Evolutionary conservation across 2,888 invertebrate species (phyloP).

Genomic region (Flexamia atlantica): DNA sequence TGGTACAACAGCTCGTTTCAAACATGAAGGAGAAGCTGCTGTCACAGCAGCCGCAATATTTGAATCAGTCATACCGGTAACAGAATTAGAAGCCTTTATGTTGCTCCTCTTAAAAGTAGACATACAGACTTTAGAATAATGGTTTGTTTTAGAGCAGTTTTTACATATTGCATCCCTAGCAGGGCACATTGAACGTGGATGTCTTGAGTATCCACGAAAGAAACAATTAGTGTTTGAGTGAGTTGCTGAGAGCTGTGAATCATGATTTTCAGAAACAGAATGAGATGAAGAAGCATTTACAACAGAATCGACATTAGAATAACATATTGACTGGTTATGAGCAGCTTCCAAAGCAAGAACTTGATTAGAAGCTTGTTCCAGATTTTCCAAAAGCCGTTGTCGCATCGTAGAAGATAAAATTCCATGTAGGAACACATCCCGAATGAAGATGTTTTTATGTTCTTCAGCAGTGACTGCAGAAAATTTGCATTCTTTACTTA

Average conservation of each 20-base stretch:
- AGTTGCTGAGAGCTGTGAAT: not conserved
- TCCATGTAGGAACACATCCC: constrained; percentile 21
- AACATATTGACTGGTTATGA: not conserved
- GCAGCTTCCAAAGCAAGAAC: not conserved
- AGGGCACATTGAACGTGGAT: not conserved
- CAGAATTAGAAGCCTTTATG: not conserved
- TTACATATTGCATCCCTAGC: not conserved
- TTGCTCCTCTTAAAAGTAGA: not conserved
- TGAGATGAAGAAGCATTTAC: not conserved
- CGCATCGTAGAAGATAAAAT: not conserved
- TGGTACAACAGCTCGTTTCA: not conserved
- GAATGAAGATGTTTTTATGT: constrained; percentile 31
- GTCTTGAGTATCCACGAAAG: not conserved
- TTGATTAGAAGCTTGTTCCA: constrained; percentile 11
- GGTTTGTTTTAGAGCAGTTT: not conserved
- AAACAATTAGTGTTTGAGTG: not conserved
- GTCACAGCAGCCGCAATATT: not conserved
- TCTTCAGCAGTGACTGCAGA: constrained; percentile 25
- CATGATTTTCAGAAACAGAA: not conserved
- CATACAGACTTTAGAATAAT: not conserved
- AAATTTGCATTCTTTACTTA: constrained; percentile 33
- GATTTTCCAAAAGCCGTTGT: constrained; percentile 16
- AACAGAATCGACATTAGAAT: not conserved
- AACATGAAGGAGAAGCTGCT: constrained; percentile 10
- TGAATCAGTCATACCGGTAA: not conserved